Evolutionary conservation across 2,888 invertebrate species (phyloP), one percentile per base, ranked within the genome.

Genomic region (Heteropelma amictum): DNA sequence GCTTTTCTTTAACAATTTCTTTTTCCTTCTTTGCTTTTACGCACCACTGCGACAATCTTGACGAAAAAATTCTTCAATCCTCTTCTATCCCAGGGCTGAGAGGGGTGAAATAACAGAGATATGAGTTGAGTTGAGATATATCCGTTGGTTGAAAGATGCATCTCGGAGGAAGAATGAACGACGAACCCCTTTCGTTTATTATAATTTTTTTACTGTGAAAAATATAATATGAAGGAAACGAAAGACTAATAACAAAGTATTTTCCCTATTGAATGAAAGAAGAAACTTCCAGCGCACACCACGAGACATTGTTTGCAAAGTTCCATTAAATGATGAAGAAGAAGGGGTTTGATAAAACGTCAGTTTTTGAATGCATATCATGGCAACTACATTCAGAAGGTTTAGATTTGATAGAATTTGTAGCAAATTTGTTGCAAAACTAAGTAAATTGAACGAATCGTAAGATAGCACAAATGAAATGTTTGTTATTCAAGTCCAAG

Each of bases 191-290:
- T 28, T 26, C 17, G 14, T 12, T 17, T 30, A 33, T 54, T 35
- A 8, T 10, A n/a, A 14, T 14, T 35, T 33, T 47, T 35, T 14
- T 14, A n/a, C 10, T 12, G n/a, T 47, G 12, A 10, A 54, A 33
- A 10, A 21, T 10, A 33, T 40, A 21, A 3, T 4, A 12, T 23
- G 26, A 7, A 12, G 40, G 51, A 35, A 14, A n/a, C 4, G 17
- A 21, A n/a, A 23, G 47, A 70, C 76, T 76, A 76, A 79, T 79
- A 79, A 77, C 73, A 53, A 72, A 77, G 70, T 76, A 76, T 38
- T 76, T 21, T 21, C 58, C 30, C 40, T 45, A 3, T 56, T 58
- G 58, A 69, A 72, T 73, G 63, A 64, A 69, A 65, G 68, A 76
- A 76, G 74, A 76, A 77, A 79, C 47, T 61, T 49, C 47, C 33